A percentile compares a stretch with the other conserved stretches of the same genome.
phyloP scores from a whole-genome alignment of 2,888 invertebrate species.

The Didymodactylos carnosus region DNA sequence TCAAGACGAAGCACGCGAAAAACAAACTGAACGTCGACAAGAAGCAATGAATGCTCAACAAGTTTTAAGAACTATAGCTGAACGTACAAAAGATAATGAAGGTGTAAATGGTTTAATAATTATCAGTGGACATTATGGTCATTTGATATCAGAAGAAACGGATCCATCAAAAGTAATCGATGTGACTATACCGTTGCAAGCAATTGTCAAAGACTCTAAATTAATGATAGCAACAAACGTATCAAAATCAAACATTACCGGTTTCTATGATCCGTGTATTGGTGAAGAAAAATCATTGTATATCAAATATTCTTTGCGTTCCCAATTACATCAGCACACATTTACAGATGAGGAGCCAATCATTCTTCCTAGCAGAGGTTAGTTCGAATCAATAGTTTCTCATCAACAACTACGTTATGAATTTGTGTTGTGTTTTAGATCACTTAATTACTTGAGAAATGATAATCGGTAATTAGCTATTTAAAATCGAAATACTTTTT shows the following conservation, averaged over 20 bases:
- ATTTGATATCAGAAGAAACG: constrained; percentile 10
- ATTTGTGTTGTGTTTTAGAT: background rate
- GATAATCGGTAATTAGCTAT: too few species aligned
- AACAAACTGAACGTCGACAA: constrained; percentile 50
- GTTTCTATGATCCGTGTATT: constrained; percentile 14
- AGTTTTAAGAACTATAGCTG: constrained; percentile 72
- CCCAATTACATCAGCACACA: background rate
- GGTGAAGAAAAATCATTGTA: constrained; percentile 4
- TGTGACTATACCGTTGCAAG: constrained; percentile 81
- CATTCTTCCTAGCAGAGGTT: background rate
- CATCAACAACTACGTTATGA: background rate
- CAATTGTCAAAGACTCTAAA: constrained; percentile 65
- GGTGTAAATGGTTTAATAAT: constrained; percentile 66
- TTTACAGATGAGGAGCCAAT: background rate
- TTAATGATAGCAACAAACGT: constrained; percentile 2
- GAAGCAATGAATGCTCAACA: constrained; percentile 33
- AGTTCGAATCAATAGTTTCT: background rate
- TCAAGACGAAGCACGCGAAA: constrained; percentile 59
- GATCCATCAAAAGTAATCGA: constrained; percentile 42
- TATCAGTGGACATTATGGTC: constrained; percentile 48
- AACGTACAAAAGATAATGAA: constrained; percentile 60
- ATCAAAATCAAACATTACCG: constrained; percentile 4
- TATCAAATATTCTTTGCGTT: constrained; percentile 6
- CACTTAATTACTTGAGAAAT: background rate
- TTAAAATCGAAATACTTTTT: too few species aligned